A percentile compares a stretch with the other conserved stretches of the same genome.
Conservation (phyloP, 2,888 invertebrate genomes). For the Nemotelus pantherinus region DNA sequence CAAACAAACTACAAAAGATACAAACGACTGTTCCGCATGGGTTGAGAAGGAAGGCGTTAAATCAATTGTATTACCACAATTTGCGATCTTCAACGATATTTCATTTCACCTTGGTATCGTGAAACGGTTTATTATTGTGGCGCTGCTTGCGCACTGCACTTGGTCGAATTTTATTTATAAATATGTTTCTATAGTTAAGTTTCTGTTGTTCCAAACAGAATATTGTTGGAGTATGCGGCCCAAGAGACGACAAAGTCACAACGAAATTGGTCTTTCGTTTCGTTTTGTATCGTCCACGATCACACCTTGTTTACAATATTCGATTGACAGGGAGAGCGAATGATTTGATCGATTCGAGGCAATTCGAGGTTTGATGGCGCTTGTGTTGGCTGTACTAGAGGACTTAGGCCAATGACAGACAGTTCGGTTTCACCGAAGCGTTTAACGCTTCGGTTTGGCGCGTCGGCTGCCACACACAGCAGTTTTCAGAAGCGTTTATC, state of each 20-base stretch:
- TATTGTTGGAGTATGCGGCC: too few species aligned
- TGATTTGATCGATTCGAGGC: background rate
- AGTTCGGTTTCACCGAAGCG: too few species aligned
- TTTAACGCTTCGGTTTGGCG: too few species aligned
- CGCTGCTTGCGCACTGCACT: too few species aligned
- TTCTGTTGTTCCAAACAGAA: too few species aligned
- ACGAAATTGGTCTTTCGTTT: background rate
- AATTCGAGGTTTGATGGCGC: background rate
- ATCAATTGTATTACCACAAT: slow-evolving; percentile 39
- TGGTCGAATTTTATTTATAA: too few species aligned
- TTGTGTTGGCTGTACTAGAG: too few species aligned
- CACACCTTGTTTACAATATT: slow-evolving; percentile 54
- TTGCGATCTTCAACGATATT: slow-evolving; percentile 41
- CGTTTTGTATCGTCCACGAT: slow-evolving; percentile 53
- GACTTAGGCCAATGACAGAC: too few species aligned
- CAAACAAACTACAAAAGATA: background rate
- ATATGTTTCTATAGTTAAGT: too few species aligned
- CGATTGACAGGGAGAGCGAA: slow-evolving; percentile 14
- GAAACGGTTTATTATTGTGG: too few species aligned
- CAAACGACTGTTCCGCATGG: background rate
- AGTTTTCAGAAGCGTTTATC: too few species aligned
- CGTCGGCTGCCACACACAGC: too few species aligned
- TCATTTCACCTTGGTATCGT: slow-evolving; percentile 41
- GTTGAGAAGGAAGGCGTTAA: background rate
- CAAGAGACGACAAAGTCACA: background rate